Percentiles rank a stretch among this genome's conserved stretches.
Conservation (phyloP, 2,888 invertebrate species). For the Ditylenchus weischeri region DNA sequence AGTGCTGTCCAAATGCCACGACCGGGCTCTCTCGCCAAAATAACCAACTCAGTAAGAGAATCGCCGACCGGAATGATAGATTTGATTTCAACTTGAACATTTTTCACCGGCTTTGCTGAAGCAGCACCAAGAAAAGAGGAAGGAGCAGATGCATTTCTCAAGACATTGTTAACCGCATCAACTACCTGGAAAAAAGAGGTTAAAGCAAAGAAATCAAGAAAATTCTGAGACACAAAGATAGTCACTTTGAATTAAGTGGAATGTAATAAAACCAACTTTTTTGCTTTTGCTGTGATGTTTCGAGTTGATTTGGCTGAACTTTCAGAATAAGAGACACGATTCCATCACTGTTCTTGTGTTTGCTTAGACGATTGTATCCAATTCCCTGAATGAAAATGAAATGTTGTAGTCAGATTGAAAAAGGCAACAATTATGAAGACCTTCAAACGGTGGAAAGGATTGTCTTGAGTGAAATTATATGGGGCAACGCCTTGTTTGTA, state of each 20-base stretch:
- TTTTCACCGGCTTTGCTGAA: constrained; percentile 4
- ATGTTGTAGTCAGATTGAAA: neutral
- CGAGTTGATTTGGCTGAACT: constrained; percentile 70
- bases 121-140: neutral
- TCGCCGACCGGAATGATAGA: constrained; percentile 26
- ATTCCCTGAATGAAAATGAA: constrained; percentile 45
- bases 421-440: neutral
- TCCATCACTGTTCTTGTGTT: constrained; percentile 84
- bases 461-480: constrained; percentile 60
- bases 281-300: constrained; percentile 70
- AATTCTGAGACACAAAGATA: too few species aligned
- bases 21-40: constrained; percentile 10
- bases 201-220: too few species aligned
- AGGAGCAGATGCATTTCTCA: constrained; percentile 3
- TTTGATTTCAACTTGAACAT: constrained; percentile 27
- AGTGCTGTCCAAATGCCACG: constrained; percentile 12
- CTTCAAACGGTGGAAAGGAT: constrained; percentile 87
- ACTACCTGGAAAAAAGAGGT: constrained; percentile 47
- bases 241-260: too few species aligned
- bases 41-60: constrained; percentile 27
- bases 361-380: constrained; percentile 68
- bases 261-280: constrained; percentile 4
- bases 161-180: constrained; percentile 32
- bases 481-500: constrained; percentile 41
- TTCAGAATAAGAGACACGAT: constrained; percentile 80